Conservation (phyloP, 2,888 invertebrate genomes). For the Opisthograptis luteolata region DNA sequence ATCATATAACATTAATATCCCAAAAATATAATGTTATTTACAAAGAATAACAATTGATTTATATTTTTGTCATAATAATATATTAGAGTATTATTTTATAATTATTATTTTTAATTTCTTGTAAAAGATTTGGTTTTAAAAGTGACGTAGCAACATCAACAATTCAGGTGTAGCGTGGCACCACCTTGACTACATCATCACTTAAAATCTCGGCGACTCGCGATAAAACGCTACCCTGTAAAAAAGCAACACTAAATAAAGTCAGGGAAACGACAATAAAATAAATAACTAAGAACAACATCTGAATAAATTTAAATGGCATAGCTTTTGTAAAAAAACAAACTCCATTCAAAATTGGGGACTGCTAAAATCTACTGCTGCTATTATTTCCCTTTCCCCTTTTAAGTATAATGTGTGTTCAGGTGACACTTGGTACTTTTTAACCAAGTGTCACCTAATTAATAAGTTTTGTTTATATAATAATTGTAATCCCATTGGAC, state of each 20-base stretch:
- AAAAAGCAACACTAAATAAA: neutral
- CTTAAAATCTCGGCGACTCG: too few relatives aligned
- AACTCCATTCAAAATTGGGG: slow-evolving; percentile 2
- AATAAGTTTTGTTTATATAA: slow-evolving; percentile 20
- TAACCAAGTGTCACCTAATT: slow-evolving; percentile 44
- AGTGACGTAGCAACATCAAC: too few relatives aligned
- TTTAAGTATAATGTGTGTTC: slow-evolving; percentile 1
- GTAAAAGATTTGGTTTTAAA: too few relatives aligned
- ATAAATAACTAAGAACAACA: slow-evolving; percentile 15
- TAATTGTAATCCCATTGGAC: slow-evolving; percentile 69
- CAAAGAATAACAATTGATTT: too few relatives aligned
- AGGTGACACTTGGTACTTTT: slow-evolving; percentile 25
- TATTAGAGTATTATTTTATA: too few relatives aligned
- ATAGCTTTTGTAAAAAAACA: neutral
- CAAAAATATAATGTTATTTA: too few relatives aligned
- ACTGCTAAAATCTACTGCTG: slow-evolving; percentile 54
- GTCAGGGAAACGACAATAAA: slow-evolving; percentile 41
- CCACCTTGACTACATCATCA: too few relatives aligned
- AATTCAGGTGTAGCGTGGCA: too few relatives aligned
- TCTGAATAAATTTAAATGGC: slow-evolving; percentile 2
- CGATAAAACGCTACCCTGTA: too few relatives aligned
- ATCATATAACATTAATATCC: too few relatives aligned
- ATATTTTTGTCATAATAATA: too few relatives aligned
- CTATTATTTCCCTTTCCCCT: slow-evolving; percentile 28
- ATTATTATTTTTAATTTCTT: too few relatives aligned